Conservation (phyloP, 2,888 invertebrate genomes). For the Ptychoptera contaminata region DNA sequence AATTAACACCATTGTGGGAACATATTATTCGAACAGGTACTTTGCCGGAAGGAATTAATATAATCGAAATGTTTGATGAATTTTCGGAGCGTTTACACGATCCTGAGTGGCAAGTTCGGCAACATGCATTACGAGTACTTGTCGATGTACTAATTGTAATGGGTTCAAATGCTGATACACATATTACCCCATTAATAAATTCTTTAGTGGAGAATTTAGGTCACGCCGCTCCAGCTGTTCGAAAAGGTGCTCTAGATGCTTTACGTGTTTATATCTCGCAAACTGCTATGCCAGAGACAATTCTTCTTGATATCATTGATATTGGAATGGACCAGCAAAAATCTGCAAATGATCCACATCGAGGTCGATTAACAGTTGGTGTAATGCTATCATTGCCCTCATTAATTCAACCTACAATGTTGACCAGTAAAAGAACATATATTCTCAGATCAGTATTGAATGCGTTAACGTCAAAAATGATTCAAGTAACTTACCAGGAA, state of each 20-base stretch:
- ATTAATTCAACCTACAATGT: conserved; percentile 37
- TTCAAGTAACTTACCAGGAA: conserved; percentile 46
- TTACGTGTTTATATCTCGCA: conserved; percentile 55
- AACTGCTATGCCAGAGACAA: conserved; percentile 49
- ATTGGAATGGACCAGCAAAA: conserved; percentile 40
- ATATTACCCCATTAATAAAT: conserved; percentile 44
- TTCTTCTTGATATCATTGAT: conserved; percentile 46
- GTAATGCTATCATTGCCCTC: conserved; percentile 49
- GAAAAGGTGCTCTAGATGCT: conserved; percentile 64
- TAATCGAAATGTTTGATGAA: conserved; percentile 49
- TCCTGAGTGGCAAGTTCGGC: conserved; percentile 71
- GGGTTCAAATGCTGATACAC: conserved; percentile 47
- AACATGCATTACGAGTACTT: conserved; percentile 64
- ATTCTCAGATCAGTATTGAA: conserved; percentile 37
- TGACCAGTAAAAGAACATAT: conserved; percentile 32
- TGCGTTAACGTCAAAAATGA: conserved; percentile 38
- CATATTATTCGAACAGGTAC: conserved; percentile 57
- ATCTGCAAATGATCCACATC: conserved; percentile 33
- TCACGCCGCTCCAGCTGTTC: conserved; percentile 61
- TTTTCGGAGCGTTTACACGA: conserved; percentile 56
- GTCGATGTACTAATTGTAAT: conserved; percentile 64
- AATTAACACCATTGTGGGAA: conserved; percentile 67
- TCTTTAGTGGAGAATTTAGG: conserved; percentile 66
- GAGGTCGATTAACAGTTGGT: conserved; percentile 44
- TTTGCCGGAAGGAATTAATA: conserved; percentile 51